A percentile compares a stretch with the other conserved stretches of the same genome.
Evolutionary conservation across 2,888 invertebrate species (phyloP).

Genomic region (Drosophila paranaensis): DNA sequence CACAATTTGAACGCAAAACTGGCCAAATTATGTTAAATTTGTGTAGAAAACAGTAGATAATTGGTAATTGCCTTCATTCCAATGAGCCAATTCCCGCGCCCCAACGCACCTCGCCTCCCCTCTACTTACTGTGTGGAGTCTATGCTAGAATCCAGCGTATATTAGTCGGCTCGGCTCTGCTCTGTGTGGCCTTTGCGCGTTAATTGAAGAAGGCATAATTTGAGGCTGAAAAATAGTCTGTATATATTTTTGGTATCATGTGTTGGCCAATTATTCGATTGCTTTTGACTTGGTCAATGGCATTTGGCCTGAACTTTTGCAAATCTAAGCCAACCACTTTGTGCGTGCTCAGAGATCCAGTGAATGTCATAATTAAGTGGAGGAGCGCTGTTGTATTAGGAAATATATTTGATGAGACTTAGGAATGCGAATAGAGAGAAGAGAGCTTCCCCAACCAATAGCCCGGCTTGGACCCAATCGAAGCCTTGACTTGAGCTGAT

Average conservation of each 20-base stretch:
- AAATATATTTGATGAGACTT: background rate
- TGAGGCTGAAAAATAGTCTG: constrained; percentile 37
- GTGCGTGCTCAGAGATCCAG: background rate
- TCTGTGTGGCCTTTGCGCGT: constrained; percentile 65
- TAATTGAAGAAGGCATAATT: constrained; percentile 77
- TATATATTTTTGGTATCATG: constrained; percentile 22
- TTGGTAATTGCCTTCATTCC: constrained; percentile 80
- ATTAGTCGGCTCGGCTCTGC: constrained; percentile 50
- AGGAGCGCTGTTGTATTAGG: background rate
- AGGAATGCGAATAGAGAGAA: too few relatives aligned
- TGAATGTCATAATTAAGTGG: constrained; percentile 13
- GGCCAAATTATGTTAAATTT: constrained; percentile 81
- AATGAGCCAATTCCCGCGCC: constrained; percentile 27
- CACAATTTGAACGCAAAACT: constrained; percentile 80
- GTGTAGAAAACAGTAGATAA: constrained; percentile 82
- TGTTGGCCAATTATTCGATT: constrained; percentile 58
- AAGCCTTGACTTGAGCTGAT: background rate
- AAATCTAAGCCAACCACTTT: constrained; percentile 2
- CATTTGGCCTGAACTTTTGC: constrained; percentile 37
- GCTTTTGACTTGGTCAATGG: constrained; percentile 46
- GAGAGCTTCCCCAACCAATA: background rate
- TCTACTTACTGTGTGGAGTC: background rate
- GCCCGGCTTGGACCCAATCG: background rate
- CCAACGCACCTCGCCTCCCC: background rate
- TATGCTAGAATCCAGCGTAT: constrained; percentile 47